Base-by-base conservation (phyloP, 2,797 vertebrate genomes). In the Morus bassanus region DNA sequence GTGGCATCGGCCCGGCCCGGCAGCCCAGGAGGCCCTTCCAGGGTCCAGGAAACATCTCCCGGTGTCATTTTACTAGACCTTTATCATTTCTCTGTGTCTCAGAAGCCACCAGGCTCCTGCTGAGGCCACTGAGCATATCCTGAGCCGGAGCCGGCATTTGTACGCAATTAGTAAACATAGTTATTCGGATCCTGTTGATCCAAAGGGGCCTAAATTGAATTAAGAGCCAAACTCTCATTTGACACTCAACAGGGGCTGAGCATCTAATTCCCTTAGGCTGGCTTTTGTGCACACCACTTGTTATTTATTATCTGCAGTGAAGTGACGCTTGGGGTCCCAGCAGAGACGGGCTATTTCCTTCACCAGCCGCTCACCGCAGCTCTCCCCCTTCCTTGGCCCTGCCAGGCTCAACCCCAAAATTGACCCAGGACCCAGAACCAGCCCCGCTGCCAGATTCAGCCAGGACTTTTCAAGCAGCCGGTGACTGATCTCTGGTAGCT, bases 1-100 rank as follows among this genome's bases (percentile, higher is more conserved):
- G 24, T 35, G 3, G 9, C 21, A 18, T 11, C 0, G 1, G 7
- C 43, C 39, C 7, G 0, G 23, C 41, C 4, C 2, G 1, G 10
- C 57, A 39, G 51, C 33, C 67, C 59, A 3, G 24, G 73, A 9
- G 28, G 37, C 57, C 15, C 9, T 18, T 39, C 65, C 80, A 65
- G 88, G 45, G 59, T 1, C 7, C 37, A 2, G 51, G 33, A 9
- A 64, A n/a, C 72, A 37, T 39, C 64, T 30, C 67, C 57, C 1
- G 1, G 50, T 7, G 2, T 50, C 1, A 2, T 19, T 68, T 50
- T 7, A 63, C 2, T 10, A 83, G 39, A 45, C 72, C 37, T 35
- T 77, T 33, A 48, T 24, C 3, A 0, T 54, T 73, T 18, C 65
- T 24, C 85, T 28, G n/a, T 4, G 1, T 13, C 59, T 48, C 18